Evolutionary conservation across 2,888 invertebrate species (phyloP), one percentile per base, ranked within the genome.

Genomic region (Phania funesta): DNA sequence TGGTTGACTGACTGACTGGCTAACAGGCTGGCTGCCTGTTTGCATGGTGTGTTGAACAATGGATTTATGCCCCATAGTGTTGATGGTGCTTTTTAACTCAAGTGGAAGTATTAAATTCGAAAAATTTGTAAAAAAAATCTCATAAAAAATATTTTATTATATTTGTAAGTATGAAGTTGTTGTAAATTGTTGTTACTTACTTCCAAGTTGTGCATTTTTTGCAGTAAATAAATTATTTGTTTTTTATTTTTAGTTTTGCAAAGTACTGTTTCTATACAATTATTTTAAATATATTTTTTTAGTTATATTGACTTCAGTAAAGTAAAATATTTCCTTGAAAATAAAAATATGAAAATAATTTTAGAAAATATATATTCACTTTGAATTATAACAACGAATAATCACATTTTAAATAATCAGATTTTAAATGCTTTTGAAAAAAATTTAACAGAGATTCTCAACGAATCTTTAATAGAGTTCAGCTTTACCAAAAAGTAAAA

Each of bases 61-160:
- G 32, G 38, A 9, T 65, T 26, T 74, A 54, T 54, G 54, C 2
- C 46, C 46, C 46, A 56, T 38, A 65, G 54, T 58, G 38, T 48
- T 67, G 60, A 26, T 65, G 52, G 24, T 58, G 46, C 48, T 26
- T 20, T 48, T 48, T 38, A 44, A 46, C 60, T 71, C 64, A 71
- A 78, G 64, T 58, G 50, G 70, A 71, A 71, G 64, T 78, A 56
- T 58, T 64, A 50, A 65, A 29, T 65, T 58, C 26, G 60, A 4
- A 67, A 76, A 58, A 22, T 29, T 75, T 56, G 24, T 46, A 58
- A 26, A 50, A 18, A 75, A 67, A 22, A 20, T 18, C 24, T 32
- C 44, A 74, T 64, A 65, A 65, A 56, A 64, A 48, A 22, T 44
- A 41, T 11, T 62, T 35, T 50, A 64, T 65, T 65, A 24, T 22